phyloP scores from a whole-genome alignment of 92 coral and sea anemone genomes.

The Siderastrea siderea region DNA sequence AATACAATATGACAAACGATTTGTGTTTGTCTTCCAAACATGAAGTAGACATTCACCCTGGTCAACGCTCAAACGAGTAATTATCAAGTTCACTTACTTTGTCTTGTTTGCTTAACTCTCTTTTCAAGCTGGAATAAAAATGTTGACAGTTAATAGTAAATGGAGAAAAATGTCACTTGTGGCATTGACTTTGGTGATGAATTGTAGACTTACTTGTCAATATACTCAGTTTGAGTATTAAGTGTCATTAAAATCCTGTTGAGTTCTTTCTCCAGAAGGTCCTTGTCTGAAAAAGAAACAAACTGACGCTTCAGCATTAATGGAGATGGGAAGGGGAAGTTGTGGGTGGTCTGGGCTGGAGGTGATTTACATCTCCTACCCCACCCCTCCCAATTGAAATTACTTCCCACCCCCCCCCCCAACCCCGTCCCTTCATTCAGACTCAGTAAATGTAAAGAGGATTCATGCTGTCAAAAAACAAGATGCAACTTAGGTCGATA shows the following conservation, averaged over 20 bases:
- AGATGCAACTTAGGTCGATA: too few species aligned
- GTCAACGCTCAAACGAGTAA: too few species aligned
- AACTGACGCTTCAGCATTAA: not conserved
- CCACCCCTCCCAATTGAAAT: too few species aligned
- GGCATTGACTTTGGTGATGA: not conserved
- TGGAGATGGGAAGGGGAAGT: too few species aligned
- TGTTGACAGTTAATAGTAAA: not conserved
- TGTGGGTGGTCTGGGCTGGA: too few species aligned
- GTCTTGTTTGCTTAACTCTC: constrained; percentile 67
- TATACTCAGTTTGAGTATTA: constrained; percentile 82
- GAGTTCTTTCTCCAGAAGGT: constrained; percentile 80
- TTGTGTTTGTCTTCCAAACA: not conserved
- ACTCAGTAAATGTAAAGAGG: too few species aligned
- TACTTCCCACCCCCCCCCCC: too few species aligned
- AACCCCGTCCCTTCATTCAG: too few species aligned
- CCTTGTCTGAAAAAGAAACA: constrained; percentile 60
- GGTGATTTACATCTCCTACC: too few species aligned
- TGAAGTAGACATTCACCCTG: not conserved
- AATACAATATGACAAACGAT: not conserved
- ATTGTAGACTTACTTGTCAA: constrained; percentile 74
- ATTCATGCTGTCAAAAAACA: too few species aligned
- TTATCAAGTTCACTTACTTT: constrained; percentile 29
- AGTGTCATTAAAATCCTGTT: constrained; percentile 77
- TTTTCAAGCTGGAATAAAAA: constrained; percentile 68
- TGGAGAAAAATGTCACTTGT: not conserved